Base-by-base conservation (phyloP, 2,113 vertebrate species). In the Oryzias javanicus region DNA sequence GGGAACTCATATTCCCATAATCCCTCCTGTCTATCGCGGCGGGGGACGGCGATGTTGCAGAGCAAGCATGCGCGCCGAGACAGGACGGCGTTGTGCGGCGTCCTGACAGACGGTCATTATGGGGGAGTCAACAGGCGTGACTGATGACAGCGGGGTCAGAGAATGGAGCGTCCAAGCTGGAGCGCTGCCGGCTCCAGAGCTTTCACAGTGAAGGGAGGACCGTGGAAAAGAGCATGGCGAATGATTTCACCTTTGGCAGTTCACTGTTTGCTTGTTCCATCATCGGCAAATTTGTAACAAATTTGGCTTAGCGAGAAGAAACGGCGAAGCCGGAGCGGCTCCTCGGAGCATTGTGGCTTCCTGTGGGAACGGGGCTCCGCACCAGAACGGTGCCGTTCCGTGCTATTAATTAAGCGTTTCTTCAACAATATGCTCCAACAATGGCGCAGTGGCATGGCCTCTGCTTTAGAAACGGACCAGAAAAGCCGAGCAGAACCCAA, bases 71-170 rank as follows among this genome's bases (percentile, higher is more conserved):
- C 90, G 78, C 64, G 15, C 60, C 84, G 52, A 89, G 88, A 84
- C 87, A 84, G 87, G 70, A 56, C 10, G 13, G 68, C 74, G 74
- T 70, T 85, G 78, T 89, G 86, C 85, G 77, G 77, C 74, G 27
- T 73, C 65, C 71, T 86, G 85, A 89, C 85, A 86, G 89, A 83
- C 73, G 49, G 59, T 85, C 88, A 86, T 88, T 89, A 84, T 85
- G 70, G 60, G 80, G 71, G 77, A 88, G 87, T 89, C 89, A 90
- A 89, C 85, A 88, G 85, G 81, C 88, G 70, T 89, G 89, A 89
- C 86, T 86, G 86, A 89, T 89, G 85, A 83, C 86, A 82, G 83
- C 77, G 80, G 86, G 89, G 82, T 89, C 86, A 77, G 78, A 61
- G 81, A 79, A 84, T 64, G 79, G 80, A 85, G 71, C 81, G 64